Evolutionary conservation across 2,888 invertebrate genomes (phyloP).

Genomic region (Metallyticus violacea): DNA sequence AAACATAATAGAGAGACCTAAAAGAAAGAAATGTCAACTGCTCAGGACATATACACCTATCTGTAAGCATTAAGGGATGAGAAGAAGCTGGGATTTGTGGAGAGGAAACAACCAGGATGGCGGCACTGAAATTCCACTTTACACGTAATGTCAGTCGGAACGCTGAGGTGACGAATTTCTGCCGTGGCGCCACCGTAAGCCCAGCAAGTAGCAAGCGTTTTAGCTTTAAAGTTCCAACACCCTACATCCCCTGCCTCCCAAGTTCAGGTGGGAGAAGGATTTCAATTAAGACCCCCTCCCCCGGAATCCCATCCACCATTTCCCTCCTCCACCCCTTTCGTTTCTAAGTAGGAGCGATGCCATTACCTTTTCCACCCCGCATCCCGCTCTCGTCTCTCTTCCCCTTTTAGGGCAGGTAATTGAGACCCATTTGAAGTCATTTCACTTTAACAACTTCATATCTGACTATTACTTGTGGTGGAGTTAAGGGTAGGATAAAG

Average conservation of each 20-base stretch:
- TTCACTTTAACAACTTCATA: constrained; percentile 38
- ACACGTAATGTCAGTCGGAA: neutral
- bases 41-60: no score
- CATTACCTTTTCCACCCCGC: constrained; percentile 25
- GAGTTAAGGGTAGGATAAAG: constrained; percentile 28
- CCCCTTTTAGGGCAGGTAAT: constrained; percentile 37
- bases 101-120: no score
- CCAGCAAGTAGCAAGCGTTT: neutral
- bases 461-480: constrained; percentile 36
- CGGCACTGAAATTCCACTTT: neutral
- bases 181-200: neutral
- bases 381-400: neutral
- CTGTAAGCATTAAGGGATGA: no score
- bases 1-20: no score
- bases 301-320: neutral
- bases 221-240: neutral
- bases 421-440: constrained; percentile 38
- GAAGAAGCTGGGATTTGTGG: no score
- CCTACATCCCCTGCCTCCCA: constrained; percentile 22
- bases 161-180: constrained; percentile 5
- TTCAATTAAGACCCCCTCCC: constrained; percentile 29
- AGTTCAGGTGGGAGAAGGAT: constrained; percentile 32
- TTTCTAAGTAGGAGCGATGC: constrained; percentile 25
- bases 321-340: constrained; percentile 9
- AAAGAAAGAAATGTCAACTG: no score